Base-by-base conservation (phyloP, 2,113 vertebrate genomes). In the Barbus barbus region DNA sequence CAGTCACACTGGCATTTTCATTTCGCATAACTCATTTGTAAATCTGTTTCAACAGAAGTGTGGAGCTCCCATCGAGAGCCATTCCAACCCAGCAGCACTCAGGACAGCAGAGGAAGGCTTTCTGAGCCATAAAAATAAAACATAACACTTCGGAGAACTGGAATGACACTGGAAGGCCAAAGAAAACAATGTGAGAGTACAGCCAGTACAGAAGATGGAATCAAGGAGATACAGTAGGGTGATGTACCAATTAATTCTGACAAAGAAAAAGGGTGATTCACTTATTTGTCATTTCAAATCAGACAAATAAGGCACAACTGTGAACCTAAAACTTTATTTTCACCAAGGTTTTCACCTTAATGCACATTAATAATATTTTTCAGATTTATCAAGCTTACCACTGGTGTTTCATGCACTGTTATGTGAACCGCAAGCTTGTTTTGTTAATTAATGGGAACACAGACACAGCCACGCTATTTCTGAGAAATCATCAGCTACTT, bases 131-230 rank as follows among this genome's bases (percentile, higher is more conserved):
- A 88, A 88, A 91, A 31, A 63, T 12, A 92, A 88, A 92, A 89
- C 92, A 93, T 93, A 92, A 88, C 91, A 91, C 91, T 94, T 93
- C 92, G 92, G 90, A 91, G 71, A n/a, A 46, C 38, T 73, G 71
- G 67, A 22, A 75, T 75, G 44, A 75, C 73, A 75, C 22, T 31
- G 24, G 44, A 63, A 65, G 33, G 90, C 90, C 89, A 87, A 71
- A 81, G 93, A 91, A 94, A 92, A 93, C 88, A 87, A 51, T 75
- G 38, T 26, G 44, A 75, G 51, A 31, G 18, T 28, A 8, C 72
- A 75, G 61, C 46, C 78, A 90, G 91, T 51, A 20, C 44, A 93
- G 92, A 91, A 92, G 85, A 92, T 87, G 80, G 77, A 83, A 88
- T 69, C 24, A 48, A 51, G 41, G 4, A 74, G 41, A 28, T 22